Evolutionary conservation across 2,797 vertebrate genomes (phyloP), one percentile per base, ranked within the genome.

Genomic region (Melanotaenia pygmaea): DNA sequence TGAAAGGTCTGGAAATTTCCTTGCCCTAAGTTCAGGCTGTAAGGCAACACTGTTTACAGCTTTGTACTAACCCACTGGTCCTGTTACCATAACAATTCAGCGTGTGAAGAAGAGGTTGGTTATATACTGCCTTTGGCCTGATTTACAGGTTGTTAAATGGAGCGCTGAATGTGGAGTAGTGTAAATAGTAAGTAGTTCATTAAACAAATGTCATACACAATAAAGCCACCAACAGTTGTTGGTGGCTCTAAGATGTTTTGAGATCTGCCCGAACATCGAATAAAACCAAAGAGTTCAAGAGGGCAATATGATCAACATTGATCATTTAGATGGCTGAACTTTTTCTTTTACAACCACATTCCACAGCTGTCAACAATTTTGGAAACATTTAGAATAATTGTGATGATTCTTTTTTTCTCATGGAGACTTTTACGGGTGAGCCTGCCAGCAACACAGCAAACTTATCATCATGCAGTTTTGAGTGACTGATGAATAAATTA

Each of bases 321-420:
- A 79, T 83, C 76, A 82, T 85, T 84, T 72, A 82, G 59, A 79
- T 37, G 54, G 67, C 53, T 83, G 79, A 87, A 79, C 58, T 56
- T 82, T 79, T 65, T 76, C 69, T 74, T 66, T 56, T 50, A 70
- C 67, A 67, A 63, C 67, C 80, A 76, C 83, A 87, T 85, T 77
- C 79, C 83, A 85, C 86, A 90, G 79, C 80, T 91, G 88, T 85
- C 84, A 77, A 81, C 82, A 81, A 83, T 87, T 86, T 82, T 50
- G 74, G 61, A 91, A 87, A 79, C 75, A 80, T 84, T 74, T 71
- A 43, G 35, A 81, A 82, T 67, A 53, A 76, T 83, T 86, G 24
- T 78, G 54, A 77, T 71, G 54, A 79, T 64, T 74, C 57, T 71
- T 57, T 40, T 63, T 69, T 53, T 40, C 57, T 66, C 38, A 64